Evolutionary conservation across 2,797 vertebrate species (phyloP), one percentile per base, ranked within the genome.

Genomic region (Gymnothorax javanicus): DNA sequence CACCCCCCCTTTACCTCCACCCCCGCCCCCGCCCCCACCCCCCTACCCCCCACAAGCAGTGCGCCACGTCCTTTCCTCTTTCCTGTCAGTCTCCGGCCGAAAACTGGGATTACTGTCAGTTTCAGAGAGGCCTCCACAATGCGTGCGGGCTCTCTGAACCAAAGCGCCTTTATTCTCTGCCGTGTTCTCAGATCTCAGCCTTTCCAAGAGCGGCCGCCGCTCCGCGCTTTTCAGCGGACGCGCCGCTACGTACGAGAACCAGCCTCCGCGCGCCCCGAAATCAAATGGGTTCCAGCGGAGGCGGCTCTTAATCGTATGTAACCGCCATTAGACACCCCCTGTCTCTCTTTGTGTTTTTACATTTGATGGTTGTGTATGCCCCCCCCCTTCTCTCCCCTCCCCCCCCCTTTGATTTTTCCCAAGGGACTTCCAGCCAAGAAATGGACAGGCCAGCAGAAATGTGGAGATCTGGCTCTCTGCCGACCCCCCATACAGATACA

Each of bases 101-200:
- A 94, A 94, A 95, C 94, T 94, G 91, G 93, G 94, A 96, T 95
- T 95, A 94, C 93, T 94, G 94, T 95, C 95, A 96, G 91, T 93
- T 94, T 92, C 91, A 88, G 90, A 90, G 90, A 93, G 91, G 89
- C 90, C 90, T 94, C 93, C 13, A 94, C 92, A 93, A 94, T 94
- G 91, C 91, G 90, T 20, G 59, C 52, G 15, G 59, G 71, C 64
- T 67, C 91, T 91, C 91, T 85, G 88, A 92, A 94, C 93, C 93
- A 89, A 91, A 91, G 89, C 89, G 91, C 85, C 89, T 92, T 91
- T 88, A 93, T 92, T 90, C 92, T 92, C 93, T 90, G 89, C 94
- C 91, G 90, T 91, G 87, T 89, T 93, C 93, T 91, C 93, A 93
- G 91, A 77, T 77, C 43, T 64, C 89, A 84, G 82, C 90, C 87